Evolutionary conservation across 1,140 invertebrate species (phyloP).

Genomic region (Pinna nobilis): DNA sequence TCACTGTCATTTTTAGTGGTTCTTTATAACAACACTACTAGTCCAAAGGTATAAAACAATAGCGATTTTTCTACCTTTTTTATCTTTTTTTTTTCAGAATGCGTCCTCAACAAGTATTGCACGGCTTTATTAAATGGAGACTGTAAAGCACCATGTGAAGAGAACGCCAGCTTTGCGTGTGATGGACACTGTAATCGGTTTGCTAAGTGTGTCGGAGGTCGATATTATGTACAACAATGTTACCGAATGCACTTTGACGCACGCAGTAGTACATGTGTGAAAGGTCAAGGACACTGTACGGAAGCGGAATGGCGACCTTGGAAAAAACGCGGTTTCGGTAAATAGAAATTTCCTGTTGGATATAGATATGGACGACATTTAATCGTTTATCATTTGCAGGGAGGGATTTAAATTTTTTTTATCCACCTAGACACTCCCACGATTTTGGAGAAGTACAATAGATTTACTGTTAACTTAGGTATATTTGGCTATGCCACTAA

Average conservation of each 20-base stretch:
- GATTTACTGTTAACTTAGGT: too few species aligned
- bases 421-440: too few species aligned
- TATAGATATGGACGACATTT: too few species aligned
- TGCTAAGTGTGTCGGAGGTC: slow-evolving; percentile 25
- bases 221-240: slow-evolving; percentile 7
- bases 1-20: neutral
- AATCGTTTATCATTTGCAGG: too few species aligned
- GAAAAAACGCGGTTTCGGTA: neutral
- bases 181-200: slow-evolving; percentile 8
- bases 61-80: neutral
- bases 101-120: neutral
- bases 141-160: slow-evolving; percentile 25
- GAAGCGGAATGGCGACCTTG: slow-evolving; percentile 1
- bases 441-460: too few species aligned
- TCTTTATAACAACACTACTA: neutral
- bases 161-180: slow-evolving; percentile 17
- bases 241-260: slow-evolving; percentile 9
- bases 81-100: slow-evolving; percentile 29
- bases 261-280: neutral
- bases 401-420: too few species aligned
- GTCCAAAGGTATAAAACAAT: too few species aligned
- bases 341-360: too few species aligned
- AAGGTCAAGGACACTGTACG: slow-evolving; percentile 8
- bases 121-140: slow-evolving; percentile 11
- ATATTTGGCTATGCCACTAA: too few species aligned